Conservation (phyloP, 2,888 invertebrate species). For the Agonopterix heracliana region DNA sequence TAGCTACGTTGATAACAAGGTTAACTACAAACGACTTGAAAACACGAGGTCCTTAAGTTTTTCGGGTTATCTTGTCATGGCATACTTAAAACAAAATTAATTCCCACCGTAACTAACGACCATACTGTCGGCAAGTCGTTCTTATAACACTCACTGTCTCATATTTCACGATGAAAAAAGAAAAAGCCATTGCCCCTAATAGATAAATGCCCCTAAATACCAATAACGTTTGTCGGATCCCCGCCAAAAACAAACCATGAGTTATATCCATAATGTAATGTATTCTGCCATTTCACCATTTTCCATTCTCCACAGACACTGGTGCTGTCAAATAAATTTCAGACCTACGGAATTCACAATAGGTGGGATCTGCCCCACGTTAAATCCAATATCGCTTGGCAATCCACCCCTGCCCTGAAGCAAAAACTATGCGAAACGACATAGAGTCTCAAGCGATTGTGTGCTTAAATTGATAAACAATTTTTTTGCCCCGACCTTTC, state of each 20-base stretch:
- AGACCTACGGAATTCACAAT: conserved; percentile 70
- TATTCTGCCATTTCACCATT: conserved; percentile 72
- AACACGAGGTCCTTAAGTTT: not conserved
- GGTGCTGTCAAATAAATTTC: conserved; percentile 75
- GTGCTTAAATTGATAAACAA: conserved; percentile 35
- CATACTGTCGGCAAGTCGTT: conserved; percentile 53
- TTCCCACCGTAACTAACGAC: conserved; percentile 59
- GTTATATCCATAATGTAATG: conserved; percentile 69
- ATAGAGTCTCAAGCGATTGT: conserved; percentile 46
- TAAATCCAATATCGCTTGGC: conserved; percentile 59
- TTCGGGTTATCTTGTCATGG: conserved; percentile 18
- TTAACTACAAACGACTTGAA: not conserved
- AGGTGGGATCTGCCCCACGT: conserved; percentile 55
- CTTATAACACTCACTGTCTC: conserved; percentile 48
- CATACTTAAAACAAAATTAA: conserved; percentile 54
- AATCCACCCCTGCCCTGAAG: conserved; percentile 34
- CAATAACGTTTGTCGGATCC: conserved; percentile 74
- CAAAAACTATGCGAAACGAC: conserved; percentile 34
- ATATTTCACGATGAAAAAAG: conserved; percentile 49
- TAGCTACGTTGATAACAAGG: too few relatives aligned
- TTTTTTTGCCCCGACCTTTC: conserved; percentile 61
- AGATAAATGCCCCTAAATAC: conserved; percentile 70
- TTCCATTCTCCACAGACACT: conserved; percentile 75
- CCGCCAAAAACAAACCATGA: conserved; percentile 76
- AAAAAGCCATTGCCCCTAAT: conserved; percentile 59